Percentiles rank a stretch among this genome's conserved stretches.
Conservation (phyloP, 2,113 vertebrate species). For the Xiphophorus couchianus region DNA sequence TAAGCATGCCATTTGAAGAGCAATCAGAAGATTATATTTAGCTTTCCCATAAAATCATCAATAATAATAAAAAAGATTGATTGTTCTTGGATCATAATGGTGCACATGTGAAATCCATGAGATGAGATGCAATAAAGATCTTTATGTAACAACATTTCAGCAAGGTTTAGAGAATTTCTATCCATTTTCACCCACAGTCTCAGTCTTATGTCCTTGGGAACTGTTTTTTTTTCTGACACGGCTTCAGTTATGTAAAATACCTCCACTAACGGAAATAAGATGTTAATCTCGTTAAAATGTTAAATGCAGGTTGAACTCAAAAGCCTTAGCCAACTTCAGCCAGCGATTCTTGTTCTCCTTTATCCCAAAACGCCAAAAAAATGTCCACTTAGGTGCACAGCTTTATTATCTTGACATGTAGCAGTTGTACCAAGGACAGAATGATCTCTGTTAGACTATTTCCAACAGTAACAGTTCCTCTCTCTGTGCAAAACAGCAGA, state of each 20-base stretch:
- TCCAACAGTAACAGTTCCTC: no score
- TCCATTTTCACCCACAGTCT: not conserved
- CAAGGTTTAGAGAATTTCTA: not conserved
- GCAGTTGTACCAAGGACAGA: not conserved
- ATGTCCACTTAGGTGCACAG: no score
- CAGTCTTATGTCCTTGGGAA: not conserved
- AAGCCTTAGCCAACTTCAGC: no score
- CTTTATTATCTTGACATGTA: not conserved
- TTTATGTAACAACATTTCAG: conserved; percentile 39
- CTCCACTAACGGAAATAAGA: not conserved
- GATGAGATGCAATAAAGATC: conserved; percentile 51
- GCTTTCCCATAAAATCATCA: not conserved
- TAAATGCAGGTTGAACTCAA: not conserved
- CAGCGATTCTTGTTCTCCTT: no score
- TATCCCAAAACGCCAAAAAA: no score
- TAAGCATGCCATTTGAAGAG: not conserved
- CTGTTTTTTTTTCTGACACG: not conserved
- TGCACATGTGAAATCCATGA: conserved; percentile 59
- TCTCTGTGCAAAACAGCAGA: no score
- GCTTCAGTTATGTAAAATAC: not conserved
- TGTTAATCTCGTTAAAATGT: not conserved
- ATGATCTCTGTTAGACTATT: no score
- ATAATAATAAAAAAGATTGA: conserved; percentile 15
- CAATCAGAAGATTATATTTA: not conserved
- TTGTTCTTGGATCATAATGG: conserved; percentile 48